phyloP scores from a whole-genome alignment of 2,797 vertebrate genomes.

The Mus minutoides region DNA sequence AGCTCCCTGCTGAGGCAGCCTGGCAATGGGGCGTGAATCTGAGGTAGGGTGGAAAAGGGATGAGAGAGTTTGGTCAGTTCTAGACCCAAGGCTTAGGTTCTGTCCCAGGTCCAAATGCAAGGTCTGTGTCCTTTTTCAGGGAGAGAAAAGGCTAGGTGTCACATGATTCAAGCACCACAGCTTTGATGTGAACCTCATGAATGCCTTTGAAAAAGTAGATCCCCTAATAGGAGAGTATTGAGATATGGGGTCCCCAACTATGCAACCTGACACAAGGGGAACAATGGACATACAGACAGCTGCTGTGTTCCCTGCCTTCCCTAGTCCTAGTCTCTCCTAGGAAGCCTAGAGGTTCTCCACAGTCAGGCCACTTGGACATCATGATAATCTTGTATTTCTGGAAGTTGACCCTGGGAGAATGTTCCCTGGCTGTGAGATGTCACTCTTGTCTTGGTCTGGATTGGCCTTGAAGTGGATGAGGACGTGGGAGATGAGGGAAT shows the following conservation, averaged over 20 bases:
- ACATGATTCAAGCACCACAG: rapidly evolving
- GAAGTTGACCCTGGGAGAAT: neutral
- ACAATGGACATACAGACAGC: rapidly evolving
- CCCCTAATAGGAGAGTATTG: neutral
- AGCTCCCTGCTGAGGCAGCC: neutral
- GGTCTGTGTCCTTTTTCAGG: too few species aligned
- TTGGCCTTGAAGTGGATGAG: rapidly evolving
- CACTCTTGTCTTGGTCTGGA: neutral
- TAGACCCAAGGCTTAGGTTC: neutral
- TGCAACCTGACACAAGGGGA: rapidly evolving
- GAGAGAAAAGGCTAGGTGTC: rapidly evolving
- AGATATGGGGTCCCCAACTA: neutral
- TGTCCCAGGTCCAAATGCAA: neutral
- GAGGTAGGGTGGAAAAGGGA: rapidly evolving
- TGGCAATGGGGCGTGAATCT: rapidly evolving
- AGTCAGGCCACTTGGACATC: too few species aligned
- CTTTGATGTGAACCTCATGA: neutral
- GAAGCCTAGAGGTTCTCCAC: neutral
- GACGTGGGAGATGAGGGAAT: neutral
- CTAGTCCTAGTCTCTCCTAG: neutral
- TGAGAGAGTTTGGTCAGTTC: neutral
- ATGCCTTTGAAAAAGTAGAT: neutral
- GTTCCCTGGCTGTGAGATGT: rapidly evolving
- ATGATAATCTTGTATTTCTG: neutral
- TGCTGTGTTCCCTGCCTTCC: neutral